A percentile compares a stretch with the other conserved stretches of the same genome.
Conservation (phyloP, 92 coral and sea anemone species). For the Meandrina meandrites region DNA sequence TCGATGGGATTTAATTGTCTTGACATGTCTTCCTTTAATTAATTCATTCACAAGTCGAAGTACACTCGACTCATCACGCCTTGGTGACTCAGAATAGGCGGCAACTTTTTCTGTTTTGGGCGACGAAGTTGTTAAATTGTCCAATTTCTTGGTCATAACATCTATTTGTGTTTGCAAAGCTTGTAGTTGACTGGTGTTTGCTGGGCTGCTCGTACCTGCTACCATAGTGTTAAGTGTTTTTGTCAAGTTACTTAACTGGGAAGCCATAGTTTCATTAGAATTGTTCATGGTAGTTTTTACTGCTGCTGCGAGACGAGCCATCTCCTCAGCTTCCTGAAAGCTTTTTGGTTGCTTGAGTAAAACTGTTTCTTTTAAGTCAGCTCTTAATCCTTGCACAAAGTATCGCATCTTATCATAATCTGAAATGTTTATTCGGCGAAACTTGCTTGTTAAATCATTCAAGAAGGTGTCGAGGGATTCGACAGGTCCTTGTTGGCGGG, state of each 20-base stretch:
- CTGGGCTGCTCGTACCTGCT: background rate
- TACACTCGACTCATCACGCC: background rate
- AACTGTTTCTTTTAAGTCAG: constrained; percentile 21
- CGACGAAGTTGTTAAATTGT: background rate
- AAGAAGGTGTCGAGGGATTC: constrained; percentile 39
- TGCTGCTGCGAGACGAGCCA: constrained; percentile 18
- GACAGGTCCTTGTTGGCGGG: no score
- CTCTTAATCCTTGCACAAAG: constrained; percentile 39
- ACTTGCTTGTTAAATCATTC: constrained; percentile 12
- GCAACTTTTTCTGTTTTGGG: constrained; percentile 10
- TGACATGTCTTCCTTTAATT: background rate
- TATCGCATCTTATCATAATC: constrained; percentile 30
- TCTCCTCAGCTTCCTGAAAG: constrained; percentile 13
- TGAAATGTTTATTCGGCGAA: constrained; percentile 18
- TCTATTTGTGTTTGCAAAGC: background rate
- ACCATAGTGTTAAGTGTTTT: background rate
- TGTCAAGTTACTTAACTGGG: background rate
- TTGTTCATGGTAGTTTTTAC: constrained; percentile 22
- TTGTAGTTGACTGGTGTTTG: background rate
- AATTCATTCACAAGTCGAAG: background rate
- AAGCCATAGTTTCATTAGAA: background rate
- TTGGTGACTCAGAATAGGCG: background rate
- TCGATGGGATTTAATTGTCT: background rate
- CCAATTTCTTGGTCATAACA: background rate
- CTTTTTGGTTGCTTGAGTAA: constrained; percentile 16